Evolutionary conservation across 2,888 invertebrate species (phyloP).

Genomic region (Lithophane socia): DNA sequence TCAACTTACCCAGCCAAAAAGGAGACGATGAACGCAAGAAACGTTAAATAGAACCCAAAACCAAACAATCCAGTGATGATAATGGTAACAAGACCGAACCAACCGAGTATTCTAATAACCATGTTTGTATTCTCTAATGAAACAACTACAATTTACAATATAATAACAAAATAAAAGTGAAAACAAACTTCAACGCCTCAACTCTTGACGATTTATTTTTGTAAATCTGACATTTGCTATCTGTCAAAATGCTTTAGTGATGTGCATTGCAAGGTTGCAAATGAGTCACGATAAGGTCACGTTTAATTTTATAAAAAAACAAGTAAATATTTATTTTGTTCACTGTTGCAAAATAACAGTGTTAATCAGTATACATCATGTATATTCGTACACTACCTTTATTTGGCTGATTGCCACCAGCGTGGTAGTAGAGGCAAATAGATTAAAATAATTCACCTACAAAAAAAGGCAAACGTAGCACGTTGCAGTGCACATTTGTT

Average conservation of each 20-base stretch:
- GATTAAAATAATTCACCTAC: neutral
- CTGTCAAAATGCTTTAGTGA: slow-evolving; percentile 49
- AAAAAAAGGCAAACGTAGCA: neutral
- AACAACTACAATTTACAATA: slow-evolving; percentile 67
- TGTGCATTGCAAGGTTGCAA: neutral
- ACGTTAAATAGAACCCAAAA: slow-evolving; percentile 82
- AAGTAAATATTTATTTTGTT: too few relatives aligned
- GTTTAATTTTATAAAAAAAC: too few relatives aligned
- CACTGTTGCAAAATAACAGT: neutral
- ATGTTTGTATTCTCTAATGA: slow-evolving; percentile 69
- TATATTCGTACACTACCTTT: neutral
- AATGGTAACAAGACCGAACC: slow-evolving; percentile 85
- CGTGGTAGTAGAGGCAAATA: neutral
- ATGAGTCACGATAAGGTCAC: neutral
- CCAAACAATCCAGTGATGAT: slow-evolving; percentile 84
- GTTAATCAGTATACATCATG: neutral
- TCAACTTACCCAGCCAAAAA: slow-evolving; percentile 85
- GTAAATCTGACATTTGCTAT: slow-evolving; percentile 54
- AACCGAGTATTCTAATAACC: slow-evolving; percentile 78
- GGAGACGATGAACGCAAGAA: slow-evolving; percentile 82
- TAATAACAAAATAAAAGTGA: slow-evolving; percentile 70
- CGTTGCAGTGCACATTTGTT: neutral
- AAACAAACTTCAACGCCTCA: slow-evolving; percentile 67
- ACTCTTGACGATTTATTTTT: slow-evolving; percentile 66
- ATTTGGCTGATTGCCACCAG: neutral